These are phyloP conservation scores for Porphyrio hochstetteri DNA, from an alignment of 2,113 vertebrate genomes.

Conservation along the genomic window DNA sequence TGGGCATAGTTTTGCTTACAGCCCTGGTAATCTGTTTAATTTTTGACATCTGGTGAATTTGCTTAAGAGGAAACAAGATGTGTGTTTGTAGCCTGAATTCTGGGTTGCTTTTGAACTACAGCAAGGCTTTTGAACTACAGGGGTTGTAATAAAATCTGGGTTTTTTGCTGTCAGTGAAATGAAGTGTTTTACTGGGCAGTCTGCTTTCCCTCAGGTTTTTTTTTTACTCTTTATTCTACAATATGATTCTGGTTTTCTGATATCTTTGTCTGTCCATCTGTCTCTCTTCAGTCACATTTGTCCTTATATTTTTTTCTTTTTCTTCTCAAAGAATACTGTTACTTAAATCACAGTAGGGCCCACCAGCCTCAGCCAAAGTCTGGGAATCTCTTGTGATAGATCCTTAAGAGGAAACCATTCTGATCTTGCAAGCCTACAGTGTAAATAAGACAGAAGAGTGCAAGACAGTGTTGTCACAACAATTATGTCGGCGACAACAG, in stretches of 20 bases:
- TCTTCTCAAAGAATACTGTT: neutral
- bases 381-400: neutral
- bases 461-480: neutral
- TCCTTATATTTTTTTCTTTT: neutral
- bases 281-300: neutral
- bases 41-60: slow-evolving; percentile 9
- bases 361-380: neutral
- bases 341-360: neutral
- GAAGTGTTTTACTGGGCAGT: neutral
- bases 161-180: neutral
- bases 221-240: neutral
- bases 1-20: neutral
- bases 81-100: neutral
- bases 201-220: neutral
- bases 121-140: neutral
- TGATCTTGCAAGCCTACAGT: neutral
- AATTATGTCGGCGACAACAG: neutral
- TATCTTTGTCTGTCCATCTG: neutral
- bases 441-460: neutral
- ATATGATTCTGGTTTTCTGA: neutral
- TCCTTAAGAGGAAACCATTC: neutral
- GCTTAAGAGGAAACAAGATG: neutral
- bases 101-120: neutral
- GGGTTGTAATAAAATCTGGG: neutral
- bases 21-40: neutral